Base-by-base conservation (phyloP, 2,797 vertebrate genomes). In the Eidolon dupreanum region DNA sequence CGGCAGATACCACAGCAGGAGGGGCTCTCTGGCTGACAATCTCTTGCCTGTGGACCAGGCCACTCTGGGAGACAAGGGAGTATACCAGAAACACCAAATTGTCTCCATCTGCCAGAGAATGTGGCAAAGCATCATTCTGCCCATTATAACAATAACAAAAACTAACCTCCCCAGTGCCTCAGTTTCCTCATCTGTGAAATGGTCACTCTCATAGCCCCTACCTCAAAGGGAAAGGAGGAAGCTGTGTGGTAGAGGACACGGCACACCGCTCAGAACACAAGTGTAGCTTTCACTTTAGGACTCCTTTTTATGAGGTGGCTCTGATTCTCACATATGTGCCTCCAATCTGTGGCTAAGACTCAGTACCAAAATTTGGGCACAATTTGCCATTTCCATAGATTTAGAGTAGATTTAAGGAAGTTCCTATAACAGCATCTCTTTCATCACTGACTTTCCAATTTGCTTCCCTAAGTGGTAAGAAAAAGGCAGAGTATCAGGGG, bases 241-340 rank as follows among this genome's bases (percentile, higher is more conserved):
- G 63, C 70, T 2, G 15, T 2, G 15, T n/a, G 0, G 13, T 9
- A 12, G 41, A 33, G 20, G 6, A 10, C 2, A 8, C 4, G 28
- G 61, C 17, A n/a, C 22, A 43, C 33, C 8, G 28, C 55, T 53
- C 59, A 66, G 41, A 28, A 71, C 24, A 31, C 28, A 26, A 7
- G 1, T 6, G 31, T 22, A 9, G 51, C 46, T 43, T 20, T 51
- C 73, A 22, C 43, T n/a, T 83, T 19, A 9, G 13, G 38, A 7
- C 31, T 5, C 38, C 51, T 46, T 75, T 49, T 22, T 4, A 61
- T 53, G 24, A 26, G 24, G 0, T 28, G 38, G 26, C 36, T 90
- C 59, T 28, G 13, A 41, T 17, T 41, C 68, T n/a, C 28, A 0
- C 5, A 2, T 13, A 13, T 1, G 46, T 22, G 41, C 38, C 22